Percentiles rank a stretch among this genome's conserved stretches.
phyloP scores from a whole-genome alignment of 2,888 invertebrate species.

The Lepidocyrtinus sp. region DNA sequence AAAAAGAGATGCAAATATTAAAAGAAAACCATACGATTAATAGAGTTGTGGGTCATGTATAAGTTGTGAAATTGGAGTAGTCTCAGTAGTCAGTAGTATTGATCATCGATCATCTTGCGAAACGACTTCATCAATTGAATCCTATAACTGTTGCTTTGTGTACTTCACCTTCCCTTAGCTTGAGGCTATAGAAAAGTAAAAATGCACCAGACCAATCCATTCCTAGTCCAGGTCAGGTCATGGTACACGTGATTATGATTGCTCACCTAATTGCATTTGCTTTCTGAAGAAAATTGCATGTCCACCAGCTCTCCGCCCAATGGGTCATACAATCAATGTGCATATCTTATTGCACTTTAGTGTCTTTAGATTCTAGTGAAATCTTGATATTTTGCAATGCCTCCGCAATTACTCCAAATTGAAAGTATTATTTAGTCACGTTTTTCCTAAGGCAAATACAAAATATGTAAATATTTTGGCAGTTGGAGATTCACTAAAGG shows the following conservation, averaged over 20 bases:
- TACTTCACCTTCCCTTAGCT: background rate
- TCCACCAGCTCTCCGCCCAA: no score
- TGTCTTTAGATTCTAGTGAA: no score
- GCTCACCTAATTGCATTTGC: no score
- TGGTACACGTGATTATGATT: background rate
- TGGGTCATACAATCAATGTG: no score
- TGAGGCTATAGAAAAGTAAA: background rate
- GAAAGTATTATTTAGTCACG: slow-evolving; percentile 12
- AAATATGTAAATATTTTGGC: no score
- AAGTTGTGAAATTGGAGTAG: background rate
- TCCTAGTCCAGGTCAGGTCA: background rate
- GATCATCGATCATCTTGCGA: slow-evolving; percentile 14
- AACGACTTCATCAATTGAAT: slow-evolving; percentile 1
- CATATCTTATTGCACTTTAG: no score
- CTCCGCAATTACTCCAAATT: background rate
- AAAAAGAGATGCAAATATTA: no score
- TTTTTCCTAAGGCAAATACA: no score
- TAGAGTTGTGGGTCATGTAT: no score
- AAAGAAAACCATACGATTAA: no score
- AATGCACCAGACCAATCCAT: background rate
- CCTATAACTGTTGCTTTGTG: background rate
- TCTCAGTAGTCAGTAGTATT: no score
- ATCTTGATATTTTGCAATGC: background rate
- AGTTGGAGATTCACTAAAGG: background rate
- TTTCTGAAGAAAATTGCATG: no score